Evolutionary conservation across 2,888 invertebrate genomes (phyloP).

Genomic region (Muscina levida): DNA sequence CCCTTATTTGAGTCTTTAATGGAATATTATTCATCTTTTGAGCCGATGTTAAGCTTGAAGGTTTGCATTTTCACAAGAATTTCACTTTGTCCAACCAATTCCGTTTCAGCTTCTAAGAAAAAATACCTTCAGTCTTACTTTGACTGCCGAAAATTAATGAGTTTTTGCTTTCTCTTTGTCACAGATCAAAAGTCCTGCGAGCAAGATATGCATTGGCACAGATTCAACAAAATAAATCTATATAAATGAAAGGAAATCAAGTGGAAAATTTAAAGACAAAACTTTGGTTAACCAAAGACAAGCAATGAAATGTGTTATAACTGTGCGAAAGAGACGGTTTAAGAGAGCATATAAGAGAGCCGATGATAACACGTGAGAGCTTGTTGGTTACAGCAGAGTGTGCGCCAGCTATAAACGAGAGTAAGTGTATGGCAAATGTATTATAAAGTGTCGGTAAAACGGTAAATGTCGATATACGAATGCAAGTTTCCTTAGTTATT

Average conservation of each 20-base stretch:
- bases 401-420: not conserved
- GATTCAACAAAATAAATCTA: constrained; percentile 1
- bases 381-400: not conserved
- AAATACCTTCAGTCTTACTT: constrained; percentile 1
- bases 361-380: not conserved
- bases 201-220: constrained; percentile 22
- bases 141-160: constrained; percentile 22
- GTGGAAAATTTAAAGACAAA: not conserved
- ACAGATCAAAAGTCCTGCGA: not conserved
- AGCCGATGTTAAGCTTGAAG: too few species aligned
- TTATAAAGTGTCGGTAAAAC: constrained; percentile 39
- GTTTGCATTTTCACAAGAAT: constrained; percentile 13
- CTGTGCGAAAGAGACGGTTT: not conserved
- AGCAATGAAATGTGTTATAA: not conserved
- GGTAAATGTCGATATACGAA: constrained; percentile 25
- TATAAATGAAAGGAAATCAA: not conserved
- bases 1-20: too few species aligned
- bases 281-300: not conserved
- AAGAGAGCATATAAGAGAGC: not conserved
- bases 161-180: constrained; percentile 18
- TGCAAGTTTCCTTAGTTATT: constrained; percentile 27
- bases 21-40: too few species aligned
- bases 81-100: not conserved
- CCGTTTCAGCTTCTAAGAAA: not conserved
- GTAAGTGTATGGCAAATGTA: not conserved